phyloP scores from a whole-genome alignment of 2,888 invertebrate genomes.

The Noctua janthina region DNA sequence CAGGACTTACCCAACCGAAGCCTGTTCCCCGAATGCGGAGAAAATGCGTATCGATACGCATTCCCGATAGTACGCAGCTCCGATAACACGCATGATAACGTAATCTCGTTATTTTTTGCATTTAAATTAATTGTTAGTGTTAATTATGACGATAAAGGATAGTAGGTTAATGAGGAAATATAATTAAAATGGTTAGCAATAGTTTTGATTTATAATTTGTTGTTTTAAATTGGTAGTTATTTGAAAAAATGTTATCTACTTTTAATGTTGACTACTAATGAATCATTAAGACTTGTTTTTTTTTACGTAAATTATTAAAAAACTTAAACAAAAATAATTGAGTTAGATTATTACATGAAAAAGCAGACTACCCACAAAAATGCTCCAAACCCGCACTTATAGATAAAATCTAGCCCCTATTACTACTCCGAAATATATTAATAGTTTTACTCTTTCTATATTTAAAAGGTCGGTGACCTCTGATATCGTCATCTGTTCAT shows the following conservation, averaged over 20 bases:
- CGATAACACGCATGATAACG: conserved; percentile 39
- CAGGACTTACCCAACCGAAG: conserved; percentile 42
- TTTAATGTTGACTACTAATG: conserved; percentile 19
- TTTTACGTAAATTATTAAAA: neutral
- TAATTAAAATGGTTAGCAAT: neutral
- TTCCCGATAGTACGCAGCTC: conserved; percentile 9
- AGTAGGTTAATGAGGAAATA: conserved; percentile 22
- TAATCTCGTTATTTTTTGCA: conserved; percentile 40
- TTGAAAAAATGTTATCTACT: neutral
- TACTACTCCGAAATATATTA: conserved; percentile 24
- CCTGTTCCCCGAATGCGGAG: conserved; percentile 34
- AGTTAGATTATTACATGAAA: neutral
- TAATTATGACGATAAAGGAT: conserved; percentile 37
- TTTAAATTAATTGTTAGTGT: conserved; percentile 47
- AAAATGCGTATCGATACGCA: conserved; percentile 13
- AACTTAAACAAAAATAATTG: neutral
- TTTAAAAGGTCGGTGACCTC: conserved; percentile 27
- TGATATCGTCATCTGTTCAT: conserved; percentile 44
- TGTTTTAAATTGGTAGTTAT: conserved; percentile 17
- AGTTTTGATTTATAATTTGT: conserved; percentile 11
- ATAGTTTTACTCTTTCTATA: conserved; percentile 22
- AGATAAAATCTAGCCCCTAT: conserved; percentile 2
- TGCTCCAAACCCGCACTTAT: conserved; percentile 2
- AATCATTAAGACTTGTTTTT: conserved; percentile 5
- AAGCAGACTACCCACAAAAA: neutral